Evolutionary conservation across 2,888 invertebrate genomes (phyloP).

Genomic region (Zhengitettix transpicula): DNA sequence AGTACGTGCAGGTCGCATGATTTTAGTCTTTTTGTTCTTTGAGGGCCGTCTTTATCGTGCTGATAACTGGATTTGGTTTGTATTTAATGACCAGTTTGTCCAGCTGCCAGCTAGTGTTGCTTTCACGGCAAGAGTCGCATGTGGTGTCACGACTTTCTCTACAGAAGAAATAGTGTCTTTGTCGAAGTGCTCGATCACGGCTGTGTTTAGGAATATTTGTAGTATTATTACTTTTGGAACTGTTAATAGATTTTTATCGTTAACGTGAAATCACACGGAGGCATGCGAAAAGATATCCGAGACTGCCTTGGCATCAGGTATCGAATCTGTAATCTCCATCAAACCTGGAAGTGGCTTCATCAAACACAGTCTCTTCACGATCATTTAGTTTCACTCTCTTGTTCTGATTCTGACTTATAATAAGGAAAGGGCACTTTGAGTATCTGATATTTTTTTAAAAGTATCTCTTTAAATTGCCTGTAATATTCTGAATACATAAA

Average conservation of each 20-base stretch:
- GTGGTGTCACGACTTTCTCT: too few relatives aligned
- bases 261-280: conserved; percentile 11
- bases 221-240: not conserved
- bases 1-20: too few relatives aligned
- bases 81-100: not conserved
- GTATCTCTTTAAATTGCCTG: not conserved
- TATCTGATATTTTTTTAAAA: too few relatives aligned
- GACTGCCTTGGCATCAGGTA: conserved; percentile 78
- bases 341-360: conserved; percentile 91
- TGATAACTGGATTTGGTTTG: not conserved
- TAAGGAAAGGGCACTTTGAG: not conserved
- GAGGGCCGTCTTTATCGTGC: too few relatives aligned
- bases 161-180: too few relatives aligned
- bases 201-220: not conserved
- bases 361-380: conserved; percentile 79
- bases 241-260: not conserved
- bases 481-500: not conserved
- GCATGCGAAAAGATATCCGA: conserved; percentile 36
- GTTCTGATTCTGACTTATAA: conserved; percentile 28
- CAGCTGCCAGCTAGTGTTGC: not conserved
- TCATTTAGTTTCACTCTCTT: conserved; percentile 64
- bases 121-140: too few relatives aligned
- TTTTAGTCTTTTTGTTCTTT: too few relatives aligned
- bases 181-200: too few relatives aligned
- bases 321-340: conserved; percentile 76